Evolutionary conservation across 1,140 invertebrate genomes (phyloP), one percentile per base, ranked within the genome.

Genomic region (Pomacea maculata): DNA sequence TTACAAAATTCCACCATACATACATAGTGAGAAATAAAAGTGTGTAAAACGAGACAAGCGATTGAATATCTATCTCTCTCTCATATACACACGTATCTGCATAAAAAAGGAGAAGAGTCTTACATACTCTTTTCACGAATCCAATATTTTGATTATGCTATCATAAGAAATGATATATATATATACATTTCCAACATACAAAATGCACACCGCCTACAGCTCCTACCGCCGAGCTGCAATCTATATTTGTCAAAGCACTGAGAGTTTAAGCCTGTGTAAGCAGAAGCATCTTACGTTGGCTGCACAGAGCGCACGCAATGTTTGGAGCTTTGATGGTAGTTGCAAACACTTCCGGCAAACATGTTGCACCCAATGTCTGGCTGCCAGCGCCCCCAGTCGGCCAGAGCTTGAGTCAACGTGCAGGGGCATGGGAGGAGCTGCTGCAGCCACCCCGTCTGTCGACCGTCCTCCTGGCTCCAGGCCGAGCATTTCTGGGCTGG

Each of bases 271-370:
- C 34, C 34, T 6, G 6, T 4, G 34, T 6, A 45, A 45, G 34
- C 2, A 61, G 4, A 9, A 61, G 55, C 11, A 11, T 61, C 92
- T 93, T 93, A 98, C 97, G 96, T 96, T 72, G 98, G 97, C 68
- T 95, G 94, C 73, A 96, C 96, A 80, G 96, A 97, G 87, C 95
- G 94, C 14, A 99, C 96, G 89, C 98, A 99, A 90, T 99, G 97
- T 19, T 95, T 92, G 52, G 97, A 96, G 45, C 95, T 95, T 85
- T 94, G 94, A 88, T 99, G 96, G 86, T 96, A 97, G 89, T 94
- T 94, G 88, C 98, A 99, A 72, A 95, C 95, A 7, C 95, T 95
- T 89, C 97, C 96, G 11, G 87, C 84, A 90, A 98, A 97, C 63
- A 90, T 79, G 79, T 88, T 86, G 88, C 98, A 99, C 78, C 95